A percentile compares a stretch with the other conserved stretches of the same genome.
These are phyloP conservation scores for Diabrotica undecimpunctata DNA, from an alignment of 1,140 invertebrate genomes.

Conservation along the genomic window DNA sequence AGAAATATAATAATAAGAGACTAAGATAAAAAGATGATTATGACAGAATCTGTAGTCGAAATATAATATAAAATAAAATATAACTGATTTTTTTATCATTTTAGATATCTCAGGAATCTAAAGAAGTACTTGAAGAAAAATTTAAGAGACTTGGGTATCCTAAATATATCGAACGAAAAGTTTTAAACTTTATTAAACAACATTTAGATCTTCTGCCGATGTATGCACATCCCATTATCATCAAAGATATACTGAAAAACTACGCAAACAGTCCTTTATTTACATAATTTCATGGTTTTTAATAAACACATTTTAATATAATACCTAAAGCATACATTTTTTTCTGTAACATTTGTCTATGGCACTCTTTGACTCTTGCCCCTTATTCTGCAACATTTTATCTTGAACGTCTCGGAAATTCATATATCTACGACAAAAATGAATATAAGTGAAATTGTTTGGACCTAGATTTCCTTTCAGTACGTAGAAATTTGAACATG, in stretches of 20 bases:
- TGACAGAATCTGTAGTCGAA: too few species aligned
- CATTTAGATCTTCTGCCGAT: constrained; percentile 38
- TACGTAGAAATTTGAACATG: too few species aligned
- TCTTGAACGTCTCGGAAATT: too few species aligned
- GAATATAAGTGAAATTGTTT: too few species aligned
- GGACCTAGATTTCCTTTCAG: too few species aligned
- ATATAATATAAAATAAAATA: too few species aligned
- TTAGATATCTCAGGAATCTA: constrained; percentile 25
- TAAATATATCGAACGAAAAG: constrained; percentile 34
- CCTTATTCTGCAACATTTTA: neutral
- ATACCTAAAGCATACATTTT: neutral
- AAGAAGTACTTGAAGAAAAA: constrained; percentile 26
- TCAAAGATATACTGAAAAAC: constrained; percentile 34
- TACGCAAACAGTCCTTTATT: constrained; percentile 43
- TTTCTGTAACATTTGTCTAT: neutral
- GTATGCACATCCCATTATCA: constrained; percentile 40
- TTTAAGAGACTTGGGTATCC: constrained; percentile 33
- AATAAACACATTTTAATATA: constrained; percentile 8
- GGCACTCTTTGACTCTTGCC: neutral
- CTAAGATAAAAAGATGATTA: too few species aligned
- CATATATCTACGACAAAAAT: too few species aligned
- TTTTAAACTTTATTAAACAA: constrained; percentile 38
- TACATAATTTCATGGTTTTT: constrained; percentile 20
- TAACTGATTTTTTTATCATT: constrained; percentile 4
- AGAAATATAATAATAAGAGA: too few species aligned